Percentiles rank a stretch among this genome's conserved stretches.
Conservation (phyloP, 2,797 vertebrate species). For the Chanos chanos region DNA sequence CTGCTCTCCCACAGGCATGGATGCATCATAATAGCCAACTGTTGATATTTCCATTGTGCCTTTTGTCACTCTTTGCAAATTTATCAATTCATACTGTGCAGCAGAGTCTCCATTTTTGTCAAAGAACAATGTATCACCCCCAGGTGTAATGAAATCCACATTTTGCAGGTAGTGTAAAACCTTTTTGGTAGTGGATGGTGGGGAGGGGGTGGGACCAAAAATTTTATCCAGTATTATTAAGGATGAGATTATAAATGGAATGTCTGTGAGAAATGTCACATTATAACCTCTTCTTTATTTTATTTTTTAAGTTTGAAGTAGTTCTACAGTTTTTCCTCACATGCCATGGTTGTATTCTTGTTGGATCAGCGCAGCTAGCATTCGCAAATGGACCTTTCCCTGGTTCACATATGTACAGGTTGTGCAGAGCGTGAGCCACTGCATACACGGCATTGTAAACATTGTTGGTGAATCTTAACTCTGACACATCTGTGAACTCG, state of each 20-base stretch:
- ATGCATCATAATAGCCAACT: conserved; percentile 53
- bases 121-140: conserved; percentile 47
- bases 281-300: too few species aligned
- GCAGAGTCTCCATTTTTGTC: conserved; percentile 47
- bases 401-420: too few species aligned
- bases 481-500: conserved; percentile 59
- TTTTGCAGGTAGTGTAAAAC: conserved; percentile 56
- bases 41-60: conserved; percentile 38
- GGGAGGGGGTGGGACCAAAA: too few species aligned
- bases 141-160: conserved; percentile 50
- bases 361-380: too few species aligned
- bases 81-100: conserved; percentile 49
- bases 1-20: conserved; percentile 24
- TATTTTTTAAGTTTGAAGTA: too few species aligned
- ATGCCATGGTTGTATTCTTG: too few species aligned
- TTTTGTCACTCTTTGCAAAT: conserved; percentile 43
- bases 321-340: too few species aligned
- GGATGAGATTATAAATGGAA: too few species aligned
- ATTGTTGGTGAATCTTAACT: conserved; percentile 58
- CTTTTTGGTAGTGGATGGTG: too few species aligned
- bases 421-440: conserved; percentile 60
- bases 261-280: too few species aligned
- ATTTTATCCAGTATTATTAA: too few species aligned
- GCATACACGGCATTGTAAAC: conserved; percentile 65
- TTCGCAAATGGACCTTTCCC: too few species aligned